These are phyloP conservation scores for Ciconia nigra DNA, from an alignment of 2,797 vertebrate species.

Conservation along the genomic window DNA sequence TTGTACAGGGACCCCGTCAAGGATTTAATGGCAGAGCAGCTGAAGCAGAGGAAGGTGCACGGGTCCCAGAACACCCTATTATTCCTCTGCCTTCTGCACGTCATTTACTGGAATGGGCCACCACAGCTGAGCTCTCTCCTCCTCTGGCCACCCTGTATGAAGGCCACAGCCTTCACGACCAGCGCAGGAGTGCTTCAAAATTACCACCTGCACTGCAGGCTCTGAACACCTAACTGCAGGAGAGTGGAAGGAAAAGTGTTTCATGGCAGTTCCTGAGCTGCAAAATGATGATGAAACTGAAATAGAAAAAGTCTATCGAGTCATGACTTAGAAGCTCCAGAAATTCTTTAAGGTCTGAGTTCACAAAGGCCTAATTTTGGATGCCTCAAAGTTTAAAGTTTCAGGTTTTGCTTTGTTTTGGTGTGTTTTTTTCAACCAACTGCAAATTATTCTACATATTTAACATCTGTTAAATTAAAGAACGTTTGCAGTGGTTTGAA, in stretches of 20 bases:
- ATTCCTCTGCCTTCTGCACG: neutral
- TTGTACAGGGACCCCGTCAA: fast-evolving
- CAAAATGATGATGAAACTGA: neutral
- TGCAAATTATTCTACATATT: neutral
- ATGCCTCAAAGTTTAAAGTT: neutral
- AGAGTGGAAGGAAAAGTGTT: neutral
- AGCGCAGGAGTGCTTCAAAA: neutral
- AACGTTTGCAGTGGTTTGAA: neutral
- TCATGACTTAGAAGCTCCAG: neutral
- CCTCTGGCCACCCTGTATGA: neutral
- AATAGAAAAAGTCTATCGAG: neutral
- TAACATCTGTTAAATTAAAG: neutral
- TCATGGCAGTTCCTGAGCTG: neutral
- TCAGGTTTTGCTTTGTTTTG: neutral
- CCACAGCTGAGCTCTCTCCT: neutral
- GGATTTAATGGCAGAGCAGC: neutral
- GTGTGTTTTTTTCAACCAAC: neutral
- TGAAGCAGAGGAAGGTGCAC: neutral
- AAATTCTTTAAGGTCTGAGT: neutral
- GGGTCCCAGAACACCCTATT: neutral
- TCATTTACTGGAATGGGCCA: neutral
- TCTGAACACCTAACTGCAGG: neutral
- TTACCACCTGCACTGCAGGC: neutral
- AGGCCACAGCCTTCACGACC: neutral
- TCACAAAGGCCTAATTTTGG: neutral